Percentiles rank a stretch among this genome's conserved stretches.
phyloP scores from a whole-genome alignment of 30 jellyfish, hydroid and myxozoan species.

The Chironex yamaguchii region DNA sequence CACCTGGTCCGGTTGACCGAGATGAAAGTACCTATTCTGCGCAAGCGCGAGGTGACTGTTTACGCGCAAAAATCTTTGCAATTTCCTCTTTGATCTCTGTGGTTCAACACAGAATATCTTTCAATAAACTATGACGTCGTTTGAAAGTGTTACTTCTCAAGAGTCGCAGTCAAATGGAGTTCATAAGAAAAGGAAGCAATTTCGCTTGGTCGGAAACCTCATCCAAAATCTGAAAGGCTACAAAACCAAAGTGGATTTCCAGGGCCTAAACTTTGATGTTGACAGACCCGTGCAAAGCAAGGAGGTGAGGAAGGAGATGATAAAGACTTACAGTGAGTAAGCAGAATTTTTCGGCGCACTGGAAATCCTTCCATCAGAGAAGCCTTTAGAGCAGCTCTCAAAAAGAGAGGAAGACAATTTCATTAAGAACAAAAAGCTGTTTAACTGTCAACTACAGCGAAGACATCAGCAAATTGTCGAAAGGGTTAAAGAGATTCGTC shows the following conservation, averaged over 20 bases:
- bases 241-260: constrained; percentile 20
- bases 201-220: too few species aligned
- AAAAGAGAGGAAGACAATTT: constrained; percentile 24
- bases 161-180: too few species aligned
- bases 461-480: constrained; percentile 10
- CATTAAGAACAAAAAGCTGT: constrained; percentile 12
- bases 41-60: too few species aligned
- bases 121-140: too few species aligned
- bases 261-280: constrained; percentile 51
- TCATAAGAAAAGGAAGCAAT: too few species aligned
- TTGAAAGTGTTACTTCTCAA: too few species aligned
- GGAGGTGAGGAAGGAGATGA: constrained; percentile 46
- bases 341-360: constrained; percentile 37
- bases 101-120: too few species aligned
- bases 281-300: constrained; percentile 37
- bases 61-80: too few species aligned
- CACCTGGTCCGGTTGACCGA: too few species aligned
- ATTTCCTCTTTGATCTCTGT: too few species aligned
- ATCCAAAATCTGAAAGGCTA: too few species aligned
- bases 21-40: too few species aligned
- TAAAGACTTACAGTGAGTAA: constrained; percentile 29
- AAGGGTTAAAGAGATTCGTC: constrained; percentile 20
- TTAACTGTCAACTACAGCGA: constrained; percentile 4
- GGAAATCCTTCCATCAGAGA: constrained; percentile 1
- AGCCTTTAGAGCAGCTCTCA: constrained; percentile 44